Conservation (phyloP, 2,113 vertebrate genomes). For the Antechinus stuartii region DNA sequence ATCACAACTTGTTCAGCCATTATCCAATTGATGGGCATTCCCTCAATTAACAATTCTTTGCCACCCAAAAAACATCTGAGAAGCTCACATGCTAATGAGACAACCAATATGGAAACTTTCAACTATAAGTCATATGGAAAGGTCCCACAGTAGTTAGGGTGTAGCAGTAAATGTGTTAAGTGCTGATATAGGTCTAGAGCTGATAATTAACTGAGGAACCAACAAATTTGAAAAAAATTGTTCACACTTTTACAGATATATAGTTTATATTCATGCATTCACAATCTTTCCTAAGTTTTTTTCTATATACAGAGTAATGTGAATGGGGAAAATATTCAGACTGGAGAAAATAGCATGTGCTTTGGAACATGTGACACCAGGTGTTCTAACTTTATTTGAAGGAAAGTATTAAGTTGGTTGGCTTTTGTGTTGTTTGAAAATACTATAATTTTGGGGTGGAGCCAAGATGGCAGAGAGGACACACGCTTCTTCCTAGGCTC, state of each 20-base stretch:
- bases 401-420: neutral
- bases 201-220: neutral
- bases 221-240: neutral
- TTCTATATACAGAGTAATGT: neutral
- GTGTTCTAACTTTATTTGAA: neutral
- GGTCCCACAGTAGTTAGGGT: neutral
- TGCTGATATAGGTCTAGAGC: neutral
- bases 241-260: neutral
- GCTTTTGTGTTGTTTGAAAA: neutral
- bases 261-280: neutral
- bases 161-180: neutral
- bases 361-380: neutral
- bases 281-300: neutral
- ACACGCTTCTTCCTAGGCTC: too few species aligned
- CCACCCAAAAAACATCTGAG: neutral
- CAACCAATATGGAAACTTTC: neutral
- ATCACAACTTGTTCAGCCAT: neutral
- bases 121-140: neutral
- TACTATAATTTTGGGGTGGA: neutral
- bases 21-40: neutral
- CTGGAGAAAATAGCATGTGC: neutral
- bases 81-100: neutral
- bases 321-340: neutral
- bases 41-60: neutral
- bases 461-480: too few species aligned